Conservation (phyloP, 2,797 vertebrate genomes). For the Hybognathus amarus region DNA sequence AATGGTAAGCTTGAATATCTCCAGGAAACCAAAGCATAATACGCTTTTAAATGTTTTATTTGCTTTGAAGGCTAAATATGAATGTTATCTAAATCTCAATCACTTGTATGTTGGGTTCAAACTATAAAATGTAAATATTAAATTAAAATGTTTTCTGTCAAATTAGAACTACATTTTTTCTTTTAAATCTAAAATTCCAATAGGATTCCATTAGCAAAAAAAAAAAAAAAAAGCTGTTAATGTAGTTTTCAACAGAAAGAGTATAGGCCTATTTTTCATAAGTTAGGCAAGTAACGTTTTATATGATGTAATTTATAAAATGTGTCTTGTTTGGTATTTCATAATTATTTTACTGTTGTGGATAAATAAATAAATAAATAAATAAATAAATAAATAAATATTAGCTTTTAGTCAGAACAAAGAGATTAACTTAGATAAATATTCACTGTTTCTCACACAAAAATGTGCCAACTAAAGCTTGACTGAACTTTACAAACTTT, state of each 20-base stretch:
- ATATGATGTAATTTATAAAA: background rate
- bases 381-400: background rate
- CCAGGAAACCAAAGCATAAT: too few relatives aligned
- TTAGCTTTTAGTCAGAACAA: background rate
- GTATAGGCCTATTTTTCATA: background rate
- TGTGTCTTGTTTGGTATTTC: background rate
- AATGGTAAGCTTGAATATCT: background rate
- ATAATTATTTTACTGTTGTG: background rate
- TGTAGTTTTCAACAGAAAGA: background rate
- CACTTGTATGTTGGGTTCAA: background rate
- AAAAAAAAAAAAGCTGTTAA: background rate
- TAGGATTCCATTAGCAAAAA: too few relatives aligned
- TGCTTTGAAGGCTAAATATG: background rate
- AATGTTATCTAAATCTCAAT: background rate
- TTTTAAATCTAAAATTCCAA: background rate
- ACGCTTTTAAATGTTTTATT: background rate
- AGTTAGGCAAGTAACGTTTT: background rate
- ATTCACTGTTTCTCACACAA: background rate
- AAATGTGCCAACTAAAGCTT: background rate
- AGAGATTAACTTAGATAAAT: background rate
- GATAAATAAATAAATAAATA: background rate
- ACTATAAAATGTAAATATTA: background rate
- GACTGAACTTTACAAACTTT: background rate
- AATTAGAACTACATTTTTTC: background rate
- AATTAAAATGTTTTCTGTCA: background rate